A percentile compares a stretch with the other conserved stretches of the same genome.
Conservation (phyloP, 2,113 vertebrate genomes). For the Ancistrus triradiatus region DNA sequence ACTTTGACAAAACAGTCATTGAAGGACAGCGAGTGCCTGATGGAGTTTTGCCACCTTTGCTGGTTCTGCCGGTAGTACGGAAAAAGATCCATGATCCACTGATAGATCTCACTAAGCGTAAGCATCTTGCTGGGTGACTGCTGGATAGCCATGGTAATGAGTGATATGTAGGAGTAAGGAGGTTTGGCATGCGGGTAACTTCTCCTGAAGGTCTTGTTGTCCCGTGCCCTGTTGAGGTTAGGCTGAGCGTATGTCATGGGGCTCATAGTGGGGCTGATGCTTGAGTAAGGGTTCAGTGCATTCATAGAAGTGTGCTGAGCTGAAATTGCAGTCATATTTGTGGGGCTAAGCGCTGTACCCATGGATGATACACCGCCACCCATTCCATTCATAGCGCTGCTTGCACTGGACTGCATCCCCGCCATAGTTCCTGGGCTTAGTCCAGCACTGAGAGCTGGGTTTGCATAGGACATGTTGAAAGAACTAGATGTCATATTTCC, state of each 20-base stretch:
- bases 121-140: conserved; percentile 96
- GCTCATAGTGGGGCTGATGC: conserved; percentile 89
- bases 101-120: conserved; percentile 96
- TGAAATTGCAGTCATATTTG: conserved; percentile 78
- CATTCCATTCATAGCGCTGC: conserved; percentile 80
- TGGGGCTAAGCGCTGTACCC: conserved; percentile 84
- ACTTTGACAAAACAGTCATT: conserved; percentile 99
- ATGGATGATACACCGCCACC: conserved; percentile 75
- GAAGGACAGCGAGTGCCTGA: conserved; percentile 95
- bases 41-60: conserved; percentile 98
- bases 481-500: conserved; percentile 86
- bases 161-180: conserved; percentile 96
- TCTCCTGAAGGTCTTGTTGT: conserved; percentile 87
- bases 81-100: conserved; percentile 99
- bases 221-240: conserved; percentile 77
- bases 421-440: conserved; percentile 78
- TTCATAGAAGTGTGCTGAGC: conserved; percentile 85
- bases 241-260: conserved; percentile 83
- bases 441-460: conserved; percentile 77
- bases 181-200: conserved; percentile 97
- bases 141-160: conserved; percentile 99
- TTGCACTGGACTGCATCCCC: conserved; percentile 72
- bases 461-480: conserved; percentile 97
- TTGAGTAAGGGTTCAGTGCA: conserved; percentile 79
- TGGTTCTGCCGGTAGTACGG: conserved; percentile 97